These are phyloP conservation scores for Plusia festucae DNA, from an alignment of 2,888 invertebrate species.

Conservation along the genomic window DNA sequence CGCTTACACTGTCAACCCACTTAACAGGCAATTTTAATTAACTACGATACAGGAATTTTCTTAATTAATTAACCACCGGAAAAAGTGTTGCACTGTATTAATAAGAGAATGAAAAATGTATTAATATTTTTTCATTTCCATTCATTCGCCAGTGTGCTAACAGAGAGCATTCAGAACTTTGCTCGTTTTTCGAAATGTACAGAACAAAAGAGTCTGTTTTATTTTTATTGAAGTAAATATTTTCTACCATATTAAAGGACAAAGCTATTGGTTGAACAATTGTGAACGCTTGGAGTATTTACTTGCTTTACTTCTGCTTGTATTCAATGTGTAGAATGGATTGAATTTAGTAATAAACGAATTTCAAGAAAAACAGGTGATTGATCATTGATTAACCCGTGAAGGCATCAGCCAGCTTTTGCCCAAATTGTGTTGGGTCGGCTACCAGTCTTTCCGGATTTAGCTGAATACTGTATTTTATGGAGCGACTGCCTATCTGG, in stretches of 20 bases:
- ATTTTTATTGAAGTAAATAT: slow-evolving; percentile 20
- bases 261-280: slow-evolving; percentile 26
- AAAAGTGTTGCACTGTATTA: slow-evolving; percentile 73
- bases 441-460: no score
- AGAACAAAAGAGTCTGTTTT: slow-evolving; percentile 26
- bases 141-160: slow-evolving; percentile 35
- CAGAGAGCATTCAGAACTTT: slow-evolving; percentile 36
- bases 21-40: slow-evolving; percentile 78
- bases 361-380: no score
- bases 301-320: slow-evolving; percentile 13
- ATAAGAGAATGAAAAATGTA: slow-evolving; percentile 66
- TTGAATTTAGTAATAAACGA: background rate
- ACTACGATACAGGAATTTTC: slow-evolving; percentile 78
- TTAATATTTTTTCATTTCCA: slow-evolving; percentile 49
- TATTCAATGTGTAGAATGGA: slow-evolving; percentile 12
- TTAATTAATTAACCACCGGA: slow-evolving; percentile 76
- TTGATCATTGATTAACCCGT: no score
- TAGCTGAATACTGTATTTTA: no score
- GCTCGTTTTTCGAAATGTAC: slow-evolving; percentile 27
- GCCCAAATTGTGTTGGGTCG: no score
- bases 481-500: no score
- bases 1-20: slow-evolving; percentile 57
- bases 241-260: slow-evolving; percentile 8
- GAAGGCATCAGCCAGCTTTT: no score
- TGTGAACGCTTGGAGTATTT: slow-evolving; percentile 9